These are phyloP conservation scores for Oncopeltus fasciatus DNA, from an alignment of 1,140 invertebrate species.

Conservation along the genomic window DNA sequence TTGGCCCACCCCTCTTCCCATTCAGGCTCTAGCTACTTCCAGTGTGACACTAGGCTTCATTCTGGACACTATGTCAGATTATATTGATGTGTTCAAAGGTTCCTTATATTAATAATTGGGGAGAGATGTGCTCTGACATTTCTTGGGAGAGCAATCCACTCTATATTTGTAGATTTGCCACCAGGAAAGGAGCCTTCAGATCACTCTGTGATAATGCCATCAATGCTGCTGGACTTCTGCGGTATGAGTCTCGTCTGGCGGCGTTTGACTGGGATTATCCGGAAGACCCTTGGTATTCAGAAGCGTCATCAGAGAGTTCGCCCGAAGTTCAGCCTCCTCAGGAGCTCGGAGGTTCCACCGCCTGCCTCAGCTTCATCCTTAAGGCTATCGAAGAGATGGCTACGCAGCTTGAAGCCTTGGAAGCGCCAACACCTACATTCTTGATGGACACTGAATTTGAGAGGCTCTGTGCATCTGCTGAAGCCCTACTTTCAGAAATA, in stretches of 20 bases:
- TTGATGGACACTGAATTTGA: conserved; percentile 8
- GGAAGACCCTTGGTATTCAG: background rate
- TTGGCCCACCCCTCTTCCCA: background rate
- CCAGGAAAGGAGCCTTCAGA: conserved; percentile 4
- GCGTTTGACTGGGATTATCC: background rate
- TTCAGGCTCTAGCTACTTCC: no score
- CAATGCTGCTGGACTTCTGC: background rate
- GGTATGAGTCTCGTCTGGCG: background rate
- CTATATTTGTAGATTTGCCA: conserved; percentile 2
- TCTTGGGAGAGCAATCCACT: conserved; percentile 9
- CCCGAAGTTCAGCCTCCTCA: background rate
- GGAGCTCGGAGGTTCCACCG: no score
- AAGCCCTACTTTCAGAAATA: background rate
- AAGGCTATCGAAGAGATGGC: background rate
- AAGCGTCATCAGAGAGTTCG: background rate
- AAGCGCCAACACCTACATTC: background rate
- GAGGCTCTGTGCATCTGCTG: background rate
- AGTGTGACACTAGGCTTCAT: no score
- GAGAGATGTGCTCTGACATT: no score
- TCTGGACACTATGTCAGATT: no score
- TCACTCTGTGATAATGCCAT: conserved; percentile 10
- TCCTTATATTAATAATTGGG: no score
- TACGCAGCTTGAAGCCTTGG: background rate
- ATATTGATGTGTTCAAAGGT: no score
- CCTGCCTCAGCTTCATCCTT: conserved; percentile 6